These are phyloP conservation scores for Drosophila sordidula DNA, from an alignment of 2,888 invertebrate species.

Conservation along the genomic window DNA sequence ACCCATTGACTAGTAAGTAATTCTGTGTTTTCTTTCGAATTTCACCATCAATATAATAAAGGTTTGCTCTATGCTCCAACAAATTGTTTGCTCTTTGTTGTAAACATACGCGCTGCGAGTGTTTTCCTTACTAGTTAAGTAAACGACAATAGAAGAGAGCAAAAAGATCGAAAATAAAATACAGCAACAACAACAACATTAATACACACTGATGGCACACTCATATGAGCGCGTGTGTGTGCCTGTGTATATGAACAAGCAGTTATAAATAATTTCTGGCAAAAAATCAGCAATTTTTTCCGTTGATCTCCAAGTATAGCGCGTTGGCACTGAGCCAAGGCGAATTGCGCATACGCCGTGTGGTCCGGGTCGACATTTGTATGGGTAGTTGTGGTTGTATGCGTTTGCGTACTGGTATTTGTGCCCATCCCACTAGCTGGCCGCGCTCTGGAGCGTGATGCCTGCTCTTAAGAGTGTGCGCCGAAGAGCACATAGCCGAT, in stretches of 20 bases:
- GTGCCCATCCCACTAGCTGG: slow-evolving; percentile 14
- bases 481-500: slow-evolving; percentile 26
- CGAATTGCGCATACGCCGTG: slow-evolving; percentile 84
- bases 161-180: slow-evolving; percentile 61
- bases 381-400: slow-evolving; percentile 26
- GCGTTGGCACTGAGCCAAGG: slow-evolving; percentile 91
- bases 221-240: slow-evolving; percentile 16
- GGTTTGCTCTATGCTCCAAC: slow-evolving; percentile 12
- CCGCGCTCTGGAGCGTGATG: slow-evolving; percentile 51
- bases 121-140: slow-evolving; percentile 36
- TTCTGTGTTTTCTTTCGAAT: slow-evolving; percentile 6
- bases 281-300: slow-evolving; percentile 85
- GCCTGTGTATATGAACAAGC: slow-evolving; percentile 64
- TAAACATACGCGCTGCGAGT: slow-evolving; percentile 22
- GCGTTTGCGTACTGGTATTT: slow-evolving; percentile 28
- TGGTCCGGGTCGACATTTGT: slow-evolving; percentile 76
- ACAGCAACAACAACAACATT: slow-evolving; percentile 9
- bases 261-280: slow-evolving; percentile 85
- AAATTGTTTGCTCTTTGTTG: slow-evolving; percentile 43
- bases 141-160: slow-evolving; percentile 58
- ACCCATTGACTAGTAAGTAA: slow-evolving; percentile 43
- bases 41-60: slow-evolving; percentile 14
- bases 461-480: slow-evolving; percentile 37
- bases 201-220: slow-evolving; percentile 22
- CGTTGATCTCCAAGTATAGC: slow-evolving; percentile 94